phyloP scores from a whole-genome alignment of 1,140 invertebrate species.

The Steinernema feltiae region DNA sequence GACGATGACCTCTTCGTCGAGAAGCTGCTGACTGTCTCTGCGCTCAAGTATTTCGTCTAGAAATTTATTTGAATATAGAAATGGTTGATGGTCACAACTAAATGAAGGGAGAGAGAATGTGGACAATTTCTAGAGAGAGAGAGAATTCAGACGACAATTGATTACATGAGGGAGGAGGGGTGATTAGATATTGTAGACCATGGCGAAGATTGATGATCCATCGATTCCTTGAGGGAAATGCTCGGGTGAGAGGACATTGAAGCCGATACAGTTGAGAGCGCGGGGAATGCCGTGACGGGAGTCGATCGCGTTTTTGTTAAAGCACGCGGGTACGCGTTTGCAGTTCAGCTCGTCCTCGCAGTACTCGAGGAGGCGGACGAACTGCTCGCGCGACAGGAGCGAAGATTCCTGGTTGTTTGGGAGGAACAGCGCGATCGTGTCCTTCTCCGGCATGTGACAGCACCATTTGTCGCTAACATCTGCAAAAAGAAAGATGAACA shows the following conservation, averaged over 20 bases:
- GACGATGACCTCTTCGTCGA: constrained; percentile 44
- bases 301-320: not conserved
- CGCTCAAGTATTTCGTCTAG: constrained; percentile 34
- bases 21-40: constrained; percentile 37
- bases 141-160: no score
- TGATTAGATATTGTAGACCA: constrained; percentile 2
- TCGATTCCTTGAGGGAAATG: not conserved
- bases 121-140: not conserved
- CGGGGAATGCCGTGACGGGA: constrained; percentile 6
- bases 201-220: not conserved
- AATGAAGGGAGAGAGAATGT: not conserved
- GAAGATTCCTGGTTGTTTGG: not conserved
- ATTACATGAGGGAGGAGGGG: no score
- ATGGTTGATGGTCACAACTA: not conserved
- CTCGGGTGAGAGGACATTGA: constrained; percentile 3
- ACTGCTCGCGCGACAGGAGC: not conserved
- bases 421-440: constrained; percentile 7
- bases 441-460: constrained; percentile 11
- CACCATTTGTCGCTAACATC: constrained; percentile 4
- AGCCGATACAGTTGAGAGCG: not conserved
- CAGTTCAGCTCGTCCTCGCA: constrained; percentile 13
- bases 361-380: constrained; percentile 20
- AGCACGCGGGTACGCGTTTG: constrained; percentile 6
- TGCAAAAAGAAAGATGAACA: not conserved
- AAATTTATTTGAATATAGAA: not conserved